phyloP scores from a whole-genome alignment of 2,113 vertebrate species.

The Telmatochromis sp. region DNA sequence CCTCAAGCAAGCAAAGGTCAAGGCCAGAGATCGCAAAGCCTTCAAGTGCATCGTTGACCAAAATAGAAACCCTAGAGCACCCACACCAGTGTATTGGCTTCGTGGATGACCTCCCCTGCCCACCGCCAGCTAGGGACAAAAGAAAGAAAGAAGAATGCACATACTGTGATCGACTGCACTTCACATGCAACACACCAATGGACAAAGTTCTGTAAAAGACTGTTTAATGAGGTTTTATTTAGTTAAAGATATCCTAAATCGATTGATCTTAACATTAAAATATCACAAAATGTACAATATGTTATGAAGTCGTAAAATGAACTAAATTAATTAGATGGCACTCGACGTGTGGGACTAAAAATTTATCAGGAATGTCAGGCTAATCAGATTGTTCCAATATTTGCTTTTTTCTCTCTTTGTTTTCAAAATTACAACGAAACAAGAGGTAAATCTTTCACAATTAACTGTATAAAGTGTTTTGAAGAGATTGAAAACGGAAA shows the following conservation, averaged over 20 bases:
- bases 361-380: neutral
- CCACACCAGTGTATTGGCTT: neutral
- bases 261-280: neutral
- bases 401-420: neutral
- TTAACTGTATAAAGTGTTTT: neutral
- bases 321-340: neutral
- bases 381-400: neutral
- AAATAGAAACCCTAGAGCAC: neutral
- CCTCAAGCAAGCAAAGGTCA: neutral
- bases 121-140: neutral
- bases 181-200: neutral
- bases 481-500: neutral
- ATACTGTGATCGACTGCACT: neutral
- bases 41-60: neutral
- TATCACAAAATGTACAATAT: neutral
- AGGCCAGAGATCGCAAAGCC: neutral
- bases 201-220: neutral
- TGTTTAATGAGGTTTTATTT: neutral
- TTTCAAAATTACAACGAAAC: neutral
- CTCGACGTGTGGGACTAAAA: neutral
- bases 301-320: neutral
- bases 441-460: neutral
- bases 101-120: fast-evolving
- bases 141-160: neutral
- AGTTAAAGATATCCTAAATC: fast-evolving